These are phyloP conservation scores for Catharus bicknelli DNA, from an alignment of 2,113 vertebrate species.

Conservation along the genomic window DNA sequence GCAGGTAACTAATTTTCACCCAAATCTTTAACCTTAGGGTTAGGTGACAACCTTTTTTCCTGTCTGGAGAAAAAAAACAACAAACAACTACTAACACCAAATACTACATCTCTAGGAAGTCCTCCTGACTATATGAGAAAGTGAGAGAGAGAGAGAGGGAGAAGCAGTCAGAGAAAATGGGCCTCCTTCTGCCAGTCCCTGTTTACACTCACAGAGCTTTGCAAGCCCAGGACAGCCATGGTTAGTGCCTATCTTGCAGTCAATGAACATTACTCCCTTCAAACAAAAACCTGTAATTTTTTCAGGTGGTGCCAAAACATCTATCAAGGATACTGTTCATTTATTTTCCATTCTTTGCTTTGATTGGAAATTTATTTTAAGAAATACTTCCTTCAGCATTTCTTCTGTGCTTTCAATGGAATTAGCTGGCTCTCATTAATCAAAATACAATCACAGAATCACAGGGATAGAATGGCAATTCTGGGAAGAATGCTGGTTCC, in stretches of 20 bases:
- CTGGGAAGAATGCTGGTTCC: neutral
- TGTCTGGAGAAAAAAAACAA: rapidly evolving
- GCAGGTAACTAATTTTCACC: neutral
- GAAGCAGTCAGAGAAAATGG: neutral
- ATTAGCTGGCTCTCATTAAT: conserved; percentile 24
- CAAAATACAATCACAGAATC: neutral
- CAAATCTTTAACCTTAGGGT: neutral
- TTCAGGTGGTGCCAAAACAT: neutral
- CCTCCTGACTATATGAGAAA: neutral
- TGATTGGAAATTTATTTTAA: neutral
- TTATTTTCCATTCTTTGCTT: neutral
- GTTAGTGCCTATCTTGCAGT: neutral
- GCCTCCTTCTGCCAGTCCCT: neutral
- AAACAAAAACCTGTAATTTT: neutral
- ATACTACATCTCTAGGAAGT: neutral
- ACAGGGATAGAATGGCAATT: neutral
- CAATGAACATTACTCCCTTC: neutral
- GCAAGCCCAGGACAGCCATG: neutral
- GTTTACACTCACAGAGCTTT: neutral
- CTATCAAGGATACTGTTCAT: neutral
- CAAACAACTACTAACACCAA: neutral
- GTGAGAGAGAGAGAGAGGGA: neutral
- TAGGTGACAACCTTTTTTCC: neutral
- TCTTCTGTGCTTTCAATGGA: neutral
- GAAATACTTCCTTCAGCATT: neutral